Evolutionary conservation across 2,888 invertebrate genomes (phyloP), one percentile per base, ranked within the genome.

Genomic region (Dorcus hopei): DNA sequence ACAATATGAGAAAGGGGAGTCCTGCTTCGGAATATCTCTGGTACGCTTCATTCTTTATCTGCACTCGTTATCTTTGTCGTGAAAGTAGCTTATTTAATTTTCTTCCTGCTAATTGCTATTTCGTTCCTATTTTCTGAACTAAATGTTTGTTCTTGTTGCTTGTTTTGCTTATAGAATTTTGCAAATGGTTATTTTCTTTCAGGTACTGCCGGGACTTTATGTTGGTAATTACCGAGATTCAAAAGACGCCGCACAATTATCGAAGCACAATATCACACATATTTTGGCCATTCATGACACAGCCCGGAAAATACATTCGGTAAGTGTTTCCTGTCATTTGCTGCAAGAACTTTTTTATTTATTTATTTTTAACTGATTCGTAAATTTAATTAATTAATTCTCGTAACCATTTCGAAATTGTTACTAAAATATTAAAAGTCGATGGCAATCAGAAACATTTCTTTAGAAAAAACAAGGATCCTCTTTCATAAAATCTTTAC

Each of bases 191-290:
- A 16, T 26, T 49, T 49, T 11, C 23, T 77, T 77, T 1, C 80
- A 95, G 95, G 93, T 97, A 74, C 85, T 97, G 72, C 90, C 95
- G 69, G 96, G 97, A 65, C 87, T 97, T 57, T 97, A 94, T 80
- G 89, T 97, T 72, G 97, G 97, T 62, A 97, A 95, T 80, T 95
- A 96, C 80, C 85, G 96, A 72, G 97, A 97, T 82, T 94, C 96
- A 56, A 95, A 95, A 79, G 96, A 97, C 80, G 82, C 88, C 41
- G 86, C 89, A 67, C 96, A 97, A 80, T 82, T 97, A 69, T 89
- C 91, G 70, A 88, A 91, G 73, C 90, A 90, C 81, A 89, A 90
- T 77, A 97, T 97, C 68, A 94, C 95, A 19, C 97, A 97, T 79
- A 96, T 97, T 69, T 83, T 97, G 63, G 93, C 97, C 65, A 93